Percentiles rank a stretch among this genome's conserved stretches.
These are phyloP conservation scores for Catalaphyllia jardinei DNA, from an alignment of 64 coral and sea anemone species.

Conservation along the genomic window DNA sequence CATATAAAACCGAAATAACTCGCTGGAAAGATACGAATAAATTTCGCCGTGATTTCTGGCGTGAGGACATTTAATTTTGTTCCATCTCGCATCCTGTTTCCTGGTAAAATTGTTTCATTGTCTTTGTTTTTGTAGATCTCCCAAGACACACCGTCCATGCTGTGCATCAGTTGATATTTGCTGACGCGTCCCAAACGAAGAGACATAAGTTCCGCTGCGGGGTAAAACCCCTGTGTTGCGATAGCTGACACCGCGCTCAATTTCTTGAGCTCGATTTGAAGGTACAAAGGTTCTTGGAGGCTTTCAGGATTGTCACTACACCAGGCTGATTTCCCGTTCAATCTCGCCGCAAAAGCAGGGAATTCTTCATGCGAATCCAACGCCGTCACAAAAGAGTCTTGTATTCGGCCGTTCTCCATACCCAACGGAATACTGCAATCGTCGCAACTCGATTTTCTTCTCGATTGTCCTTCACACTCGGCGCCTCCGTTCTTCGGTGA, in stretches of 20 bases:
- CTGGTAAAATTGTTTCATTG: conserved; percentile 57
- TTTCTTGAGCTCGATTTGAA: conserved; percentile 71
- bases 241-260: conserved; percentile 65
- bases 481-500: conserved; percentile 63
- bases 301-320: conserved; percentile 49
- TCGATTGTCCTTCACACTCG: conserved; percentile 53
- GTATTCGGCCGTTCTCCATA: conserved; percentile 66
- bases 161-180: conserved; percentile 83
- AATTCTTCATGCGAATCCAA: conserved; percentile 74
- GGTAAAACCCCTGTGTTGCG: conserved; percentile 85
- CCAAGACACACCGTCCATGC: conserved; percentile 61
- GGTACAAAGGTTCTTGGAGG: conserved; percentile 54
- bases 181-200: conserved; percentile 85
- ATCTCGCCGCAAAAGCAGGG: conserved; percentile 52
- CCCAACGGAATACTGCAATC: conserved; percentile 76
- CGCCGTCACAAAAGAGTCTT: conserved; percentile 67
- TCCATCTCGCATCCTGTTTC: conserved; percentile 57
- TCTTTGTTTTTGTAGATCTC: conserved; percentile 46
- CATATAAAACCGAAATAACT: conserved; percentile 63
- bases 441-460: conserved; percentile 46
- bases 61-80: conserved; percentile 73
- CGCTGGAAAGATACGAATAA: conserved; percentile 64
- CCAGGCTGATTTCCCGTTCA: conserved; percentile 85
- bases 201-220: conserved; percentile 48
- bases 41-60: conserved; percentile 69